phyloP scores from a whole-genome alignment of 2,113 vertebrate species.

The Acrocephalus kingi region DNA sequence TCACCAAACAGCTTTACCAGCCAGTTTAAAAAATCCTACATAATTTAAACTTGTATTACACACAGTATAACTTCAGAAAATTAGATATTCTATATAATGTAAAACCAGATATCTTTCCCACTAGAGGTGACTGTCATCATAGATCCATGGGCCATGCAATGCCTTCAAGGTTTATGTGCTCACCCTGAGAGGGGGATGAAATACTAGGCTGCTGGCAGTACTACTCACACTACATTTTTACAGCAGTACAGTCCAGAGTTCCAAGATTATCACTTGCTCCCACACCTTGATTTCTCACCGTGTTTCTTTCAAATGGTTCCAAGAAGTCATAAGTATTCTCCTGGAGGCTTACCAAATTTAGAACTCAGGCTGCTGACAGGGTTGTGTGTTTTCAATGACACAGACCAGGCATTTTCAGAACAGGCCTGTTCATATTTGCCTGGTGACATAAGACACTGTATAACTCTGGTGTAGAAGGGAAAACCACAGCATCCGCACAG shows the following conservation, averaged over 20 bases:
- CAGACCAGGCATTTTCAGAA: background rate
- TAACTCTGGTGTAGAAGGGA: background rate
- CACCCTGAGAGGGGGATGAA: background rate
- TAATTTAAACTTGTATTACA: conserved; percentile 7
- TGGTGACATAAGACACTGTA: background rate
- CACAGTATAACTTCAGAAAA: background rate
- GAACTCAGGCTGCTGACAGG: background rate
- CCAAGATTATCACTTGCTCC: conserved; percentile 11
- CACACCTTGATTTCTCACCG: background rate
- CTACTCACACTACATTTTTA: background rate
- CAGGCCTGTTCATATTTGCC: conserved; percentile 1
- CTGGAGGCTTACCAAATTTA: background rate
- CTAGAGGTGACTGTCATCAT: background rate
- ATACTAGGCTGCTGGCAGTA: background rate
- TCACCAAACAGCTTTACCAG: background rate
- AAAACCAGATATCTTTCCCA: background rate
- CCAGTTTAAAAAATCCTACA: background rate
- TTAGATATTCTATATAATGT: background rate
- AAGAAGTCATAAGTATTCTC: background rate
- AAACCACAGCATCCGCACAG: background rate
- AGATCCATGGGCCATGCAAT: background rate
- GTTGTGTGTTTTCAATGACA: background rate
- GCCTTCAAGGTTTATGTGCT: background rate
- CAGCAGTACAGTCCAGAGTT: rapidly evolving
- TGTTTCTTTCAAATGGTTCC: background rate